Evolutionary conservation across 1,140 invertebrate species (phyloP), one percentile per base, ranked within the genome.

Genomic region (Lepidurus packardi): DNA sequence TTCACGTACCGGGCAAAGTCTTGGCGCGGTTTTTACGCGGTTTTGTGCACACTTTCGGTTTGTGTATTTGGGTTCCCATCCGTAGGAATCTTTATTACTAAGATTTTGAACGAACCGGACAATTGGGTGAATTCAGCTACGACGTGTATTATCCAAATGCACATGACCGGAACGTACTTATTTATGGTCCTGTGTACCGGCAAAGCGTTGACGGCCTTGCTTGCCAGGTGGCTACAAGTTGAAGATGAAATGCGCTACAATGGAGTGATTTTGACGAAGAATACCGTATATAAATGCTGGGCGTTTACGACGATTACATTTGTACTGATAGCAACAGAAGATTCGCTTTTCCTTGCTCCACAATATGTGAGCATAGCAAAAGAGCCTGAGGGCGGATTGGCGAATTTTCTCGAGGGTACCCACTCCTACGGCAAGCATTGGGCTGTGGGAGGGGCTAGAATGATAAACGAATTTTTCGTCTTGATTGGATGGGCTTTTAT

Each of bases 401-500:
- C 53, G 53, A 7, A 65, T 16, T 65, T 65, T 65, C 53, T n/a
- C 6, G 8, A 13, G 21, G 13, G 16, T 9, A n/a, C 53, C 16
- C 53, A 65, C 21, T n/a, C 8, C 21, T 65, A 65, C 13, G 9
- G 6, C 3, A 65, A 21, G 21, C 53, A 65, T 65, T 65, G 53
- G 53, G 53, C 21, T 21, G 53, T 65, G 21, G 53, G 53, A 16
- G 53, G 1, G 21, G 16, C 21, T 65, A 13, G 53, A 16, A 65
- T 65, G 53, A 65, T 65, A 13, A 65, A 65, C 3, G 53, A 65
- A 65, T 7, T 65, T 11, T 65, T 65, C 53, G 21, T 65, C 13
- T 16, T 65, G 13, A 21, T 65, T n/a, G 53, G 53, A 65, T 65
- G 53, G 53, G 53, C 53, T 65, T 65, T 65, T 65, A 65, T 65